These are phyloP conservation scores for Poeciliopsis turneri DNA, from an alignment of 2,797 vertebrate genomes.

Conservation along the genomic window DNA sequence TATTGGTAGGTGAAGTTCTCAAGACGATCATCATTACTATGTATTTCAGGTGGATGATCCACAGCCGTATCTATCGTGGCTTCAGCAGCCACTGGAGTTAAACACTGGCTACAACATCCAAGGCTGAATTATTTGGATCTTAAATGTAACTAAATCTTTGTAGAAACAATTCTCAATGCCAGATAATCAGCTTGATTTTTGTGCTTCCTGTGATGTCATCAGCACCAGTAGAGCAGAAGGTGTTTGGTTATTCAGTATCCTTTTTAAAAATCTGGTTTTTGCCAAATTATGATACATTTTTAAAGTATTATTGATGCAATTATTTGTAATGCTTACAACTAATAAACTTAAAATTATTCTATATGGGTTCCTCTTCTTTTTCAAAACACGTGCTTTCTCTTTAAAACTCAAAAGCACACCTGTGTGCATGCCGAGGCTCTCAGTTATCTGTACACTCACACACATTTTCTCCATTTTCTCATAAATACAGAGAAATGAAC, in stretches of 20 bases:
- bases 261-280: not conserved
- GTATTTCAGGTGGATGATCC: not conserved
- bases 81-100: not conserved
- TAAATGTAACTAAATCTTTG: not conserved
- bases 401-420: conserved; percentile 44
- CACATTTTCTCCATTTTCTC: not conserved
- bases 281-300: not conserved
- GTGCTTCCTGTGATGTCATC: not conserved
- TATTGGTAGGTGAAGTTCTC: not conserved
- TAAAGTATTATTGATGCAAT: not conserved
- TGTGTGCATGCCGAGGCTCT: conserved; percentile 10
- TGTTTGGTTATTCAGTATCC: not conserved
- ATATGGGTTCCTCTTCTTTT: not conserved
- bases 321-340: not conserved
- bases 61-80: not conserved
- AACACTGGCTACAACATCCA: not conserved
- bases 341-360: not conserved
- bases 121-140: not conserved
- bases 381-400: not conserved
- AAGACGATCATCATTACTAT: not conserved
- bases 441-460: conserved; percentile 8
- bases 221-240: not conserved
- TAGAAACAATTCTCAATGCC: not conserved
- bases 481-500: conserved; percentile 29
- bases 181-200: not conserved